phyloP scores from a whole-genome alignment of 2,113 vertebrate genomes.

The Tetraodon nigroviridis region DNA sequence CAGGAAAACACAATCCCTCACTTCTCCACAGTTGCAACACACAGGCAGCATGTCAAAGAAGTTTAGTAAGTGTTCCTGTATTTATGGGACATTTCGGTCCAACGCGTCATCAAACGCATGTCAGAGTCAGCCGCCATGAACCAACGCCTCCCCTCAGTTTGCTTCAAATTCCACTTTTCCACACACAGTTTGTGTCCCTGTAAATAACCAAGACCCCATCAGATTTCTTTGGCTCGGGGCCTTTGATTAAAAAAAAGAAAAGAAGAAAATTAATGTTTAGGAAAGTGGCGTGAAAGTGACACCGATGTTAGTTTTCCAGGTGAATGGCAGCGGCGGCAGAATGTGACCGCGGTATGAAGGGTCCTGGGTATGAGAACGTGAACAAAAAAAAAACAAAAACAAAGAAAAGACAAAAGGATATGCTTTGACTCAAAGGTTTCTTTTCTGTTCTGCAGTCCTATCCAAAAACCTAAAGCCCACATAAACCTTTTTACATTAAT shows the following conservation, averaged over 20 bases:
- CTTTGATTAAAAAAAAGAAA: too few species aligned
- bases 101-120: constrained; percentile 38
- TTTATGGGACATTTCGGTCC: constrained; percentile 61
- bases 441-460: constrained; percentile 41
- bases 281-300: constrained; percentile 36
- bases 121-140: too few species aligned
- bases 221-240: constrained; percentile 42
- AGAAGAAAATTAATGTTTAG: constrained; percentile 2
- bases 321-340: constrained; percentile 22
- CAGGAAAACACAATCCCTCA: constrained; percentile 30
- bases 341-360: constrained; percentile 30
- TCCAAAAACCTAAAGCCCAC: constrained; percentile 33
- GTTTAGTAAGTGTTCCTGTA: constrained; percentile 42
- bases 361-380: constrained; percentile 31
- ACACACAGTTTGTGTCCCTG: constrained; percentile 49
- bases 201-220: constrained; percentile 57
- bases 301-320: constrained; percentile 36
- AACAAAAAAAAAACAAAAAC: constrained; percentile 1
- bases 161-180: constrained; percentile 19
- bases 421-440: constrained; percentile 37
- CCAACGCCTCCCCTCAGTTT: neutral
- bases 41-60: constrained; percentile 20
- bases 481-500: constrained; percentile 56
- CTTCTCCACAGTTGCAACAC: constrained; percentile 32
- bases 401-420: constrained; percentile 34